A percentile compares a stretch with the other conserved stretches of the same genome.
Evolutionary conservation across 1,140 invertebrate species (phyloP).

Genomic region (Drosophila insularis): DNA sequence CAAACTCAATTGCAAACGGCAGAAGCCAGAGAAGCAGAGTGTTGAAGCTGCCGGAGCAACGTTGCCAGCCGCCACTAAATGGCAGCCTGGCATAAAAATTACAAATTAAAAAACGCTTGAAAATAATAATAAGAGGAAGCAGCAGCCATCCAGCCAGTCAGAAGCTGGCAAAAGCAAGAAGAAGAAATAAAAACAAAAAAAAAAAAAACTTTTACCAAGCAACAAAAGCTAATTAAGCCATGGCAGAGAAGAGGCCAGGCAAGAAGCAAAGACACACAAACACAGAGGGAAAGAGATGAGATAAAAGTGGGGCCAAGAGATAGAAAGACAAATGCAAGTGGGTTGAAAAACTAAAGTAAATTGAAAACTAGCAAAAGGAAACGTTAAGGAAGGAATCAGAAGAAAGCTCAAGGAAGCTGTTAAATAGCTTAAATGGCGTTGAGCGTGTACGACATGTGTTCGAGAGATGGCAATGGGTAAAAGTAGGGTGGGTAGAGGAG

Average conservation of each 20-base stretch:
- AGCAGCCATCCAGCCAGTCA: constrained; percentile 20
- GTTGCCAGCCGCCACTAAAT: constrained; percentile 11
- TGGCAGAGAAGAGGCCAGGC: constrained; percentile 30
- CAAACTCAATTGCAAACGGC: constrained; percentile 55
- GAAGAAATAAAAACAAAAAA: constrained; percentile 10
- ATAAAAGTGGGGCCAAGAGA: constrained; percentile 1
- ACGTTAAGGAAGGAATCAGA: constrained; percentile 33
- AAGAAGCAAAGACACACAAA: background rate
- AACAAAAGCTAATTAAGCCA: constrained; percentile 70
- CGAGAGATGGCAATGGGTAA: background rate
- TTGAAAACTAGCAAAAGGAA: constrained; percentile 48
- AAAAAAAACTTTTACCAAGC: constrained; percentile 41
- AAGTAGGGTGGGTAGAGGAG: background rate
- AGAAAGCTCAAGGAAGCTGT: constrained; percentile 61
- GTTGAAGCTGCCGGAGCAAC: constrained; percentile 1
- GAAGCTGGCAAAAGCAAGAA: constrained; percentile 34
- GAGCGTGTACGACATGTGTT: constrained; percentile 64
- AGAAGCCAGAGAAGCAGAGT: constrained; percentile 17
- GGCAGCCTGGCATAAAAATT: constrained; percentile 56
- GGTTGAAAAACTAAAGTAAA: constrained; percentile 46
- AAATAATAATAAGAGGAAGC: constrained; percentile 56
- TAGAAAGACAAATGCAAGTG: constrained; percentile 37
- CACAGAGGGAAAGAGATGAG: background rate
- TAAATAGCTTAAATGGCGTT: constrained; percentile 69
- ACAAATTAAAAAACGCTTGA: constrained; percentile 66